phyloP scores from a whole-genome alignment of 2,797 vertebrate genomes.

The Centropyge bicolor region DNA sequence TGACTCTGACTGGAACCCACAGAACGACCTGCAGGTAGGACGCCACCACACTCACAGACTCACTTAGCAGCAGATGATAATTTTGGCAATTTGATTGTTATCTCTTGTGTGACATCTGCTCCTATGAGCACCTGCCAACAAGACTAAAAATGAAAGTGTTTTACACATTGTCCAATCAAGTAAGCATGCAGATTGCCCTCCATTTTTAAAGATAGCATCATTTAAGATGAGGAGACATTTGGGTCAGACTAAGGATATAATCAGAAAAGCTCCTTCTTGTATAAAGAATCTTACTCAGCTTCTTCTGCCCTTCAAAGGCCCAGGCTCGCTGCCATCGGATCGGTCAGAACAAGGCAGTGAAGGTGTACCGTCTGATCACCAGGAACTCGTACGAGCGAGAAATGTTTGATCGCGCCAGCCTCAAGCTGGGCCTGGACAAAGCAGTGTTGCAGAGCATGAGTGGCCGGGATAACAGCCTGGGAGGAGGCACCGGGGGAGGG shows the following conservation, averaged over 20 bases:
- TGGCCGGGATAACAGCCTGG: conserved; percentile 94
- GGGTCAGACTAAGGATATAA: background rate
- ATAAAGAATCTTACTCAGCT: background rate
- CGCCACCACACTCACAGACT: background rate
- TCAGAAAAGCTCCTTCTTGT: background rate
- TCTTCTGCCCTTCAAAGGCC: conserved; percentile 83
- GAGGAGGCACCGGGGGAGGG: conserved; percentile 83
- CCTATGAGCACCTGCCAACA: background rate
- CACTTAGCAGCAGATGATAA: background rate
- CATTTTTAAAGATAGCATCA: background rate
- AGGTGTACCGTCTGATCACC: conserved; percentile 98
- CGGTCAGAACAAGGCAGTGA: conserved; percentile 99
- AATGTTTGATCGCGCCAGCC: conserved; percentile 98
- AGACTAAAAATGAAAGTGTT: background rate
- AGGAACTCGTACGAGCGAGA: conserved; percentile 98
- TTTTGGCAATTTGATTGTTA: background rate
- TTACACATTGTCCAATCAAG: background rate
- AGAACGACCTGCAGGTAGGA: conserved; percentile 96
- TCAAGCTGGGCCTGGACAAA: conserved; percentile 98
- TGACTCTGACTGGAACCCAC: conserved; percentile 99
- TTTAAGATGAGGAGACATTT: background rate
- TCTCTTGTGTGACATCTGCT: conserved; percentile 22
- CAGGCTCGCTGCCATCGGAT: conserved; percentile 99
- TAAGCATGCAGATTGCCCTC: background rate
- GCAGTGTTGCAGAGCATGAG: conserved; percentile 99